Evolutionary conservation across 2,113 vertebrate genomes (phyloP), one percentile per base, ranked within the genome.

Genomic region (Gavialis gangeticus): DNA sequence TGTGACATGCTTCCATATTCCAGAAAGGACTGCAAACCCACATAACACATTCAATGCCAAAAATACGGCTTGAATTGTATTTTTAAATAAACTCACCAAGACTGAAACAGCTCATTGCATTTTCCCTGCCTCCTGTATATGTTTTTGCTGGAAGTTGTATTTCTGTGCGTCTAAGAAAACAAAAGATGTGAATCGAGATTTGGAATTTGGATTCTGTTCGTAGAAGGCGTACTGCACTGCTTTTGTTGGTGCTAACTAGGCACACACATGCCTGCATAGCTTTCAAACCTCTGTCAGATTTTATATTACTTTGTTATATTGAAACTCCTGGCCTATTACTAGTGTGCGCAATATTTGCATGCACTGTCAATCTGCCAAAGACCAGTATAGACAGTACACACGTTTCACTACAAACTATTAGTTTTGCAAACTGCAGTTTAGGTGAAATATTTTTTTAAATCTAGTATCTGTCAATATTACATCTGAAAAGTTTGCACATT

Each of bases 11-110:
- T 91, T 80, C 8, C 92, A 91, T 95, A 95, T 91, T 93, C 94
- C 93, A 95, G 92, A 94, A 94, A 96, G 89, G 94, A 75, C 94
- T 95, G 87, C 83, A 96, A 95, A 96, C 93, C 83, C 94, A 95
- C 83, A 91, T 94, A 96, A 97, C 94, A 85, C 93, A 96, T 94
- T 28, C 85, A 87, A 79, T 96, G 97, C 97, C 97, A 97, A 95
- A 97, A 97, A 94, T 59, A 89, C 90, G 95, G 97, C 92, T 95
- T 91, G 92, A 91, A 84, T 93, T 93, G 96, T 96, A 93, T 85
- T 89, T 88, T 90, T 96, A 96, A 95, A 95, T 91, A 97, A 97
- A 96, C 78, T 91, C 86, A 89, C 94, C 96, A 89, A 92, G 96
- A 96, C 86, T 90, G 93, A 96, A 97, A 85, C 94, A 96, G 91